Base-by-base conservation (phyloP, 2,113 vertebrate species). In the Piprites chloris region DNA sequence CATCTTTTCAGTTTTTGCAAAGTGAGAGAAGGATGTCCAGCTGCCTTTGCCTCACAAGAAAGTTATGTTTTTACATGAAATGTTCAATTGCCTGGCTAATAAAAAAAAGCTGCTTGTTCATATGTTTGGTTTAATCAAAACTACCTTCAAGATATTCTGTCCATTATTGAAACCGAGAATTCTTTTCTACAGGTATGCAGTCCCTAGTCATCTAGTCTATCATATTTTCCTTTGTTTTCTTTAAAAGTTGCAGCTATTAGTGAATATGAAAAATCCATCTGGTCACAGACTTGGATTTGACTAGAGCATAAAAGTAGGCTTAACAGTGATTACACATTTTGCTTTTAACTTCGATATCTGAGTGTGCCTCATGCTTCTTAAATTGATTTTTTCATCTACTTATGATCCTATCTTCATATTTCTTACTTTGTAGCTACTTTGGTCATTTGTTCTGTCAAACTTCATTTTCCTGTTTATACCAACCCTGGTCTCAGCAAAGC, bases 301-400 rank as follows among this genome's bases (percentile, higher is more conserved):
- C 52, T 35, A 52, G n/a, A 76, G 19, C 35, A 65, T 14, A 63
- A 68, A 81, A 83, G 12, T 21, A 47, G 30, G 5, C 24, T 75
- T 68, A 71, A 78, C 11, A 63, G n/a, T n/a, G 30, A 68, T 73
- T 76, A 42, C 16, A 55, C 3, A 42, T 17, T 83, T 81, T 23
- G 14, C 11, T 79, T 85, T 59, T 85, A 71, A 85, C 52, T 67
- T 63, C 0, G 0, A 17, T 55, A 56, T 52, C 49, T 2, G 3
- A 41, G 6, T 33, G 12, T 55, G 11, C 33, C 27, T 55, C 46
- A 46, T 19, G 23, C 10, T 67, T 82, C 33, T 63, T 61, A 42
- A 83, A 79, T 9, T 32, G 13, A 18, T 75, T 75, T 89, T 84
- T 85, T n/a, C 35, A 47, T 42, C 6, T 72, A 9, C 65, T 80